phyloP scores from a whole-genome alignment of 92 coral and sea anemone genomes.

The Siderastrea radians region DNA sequence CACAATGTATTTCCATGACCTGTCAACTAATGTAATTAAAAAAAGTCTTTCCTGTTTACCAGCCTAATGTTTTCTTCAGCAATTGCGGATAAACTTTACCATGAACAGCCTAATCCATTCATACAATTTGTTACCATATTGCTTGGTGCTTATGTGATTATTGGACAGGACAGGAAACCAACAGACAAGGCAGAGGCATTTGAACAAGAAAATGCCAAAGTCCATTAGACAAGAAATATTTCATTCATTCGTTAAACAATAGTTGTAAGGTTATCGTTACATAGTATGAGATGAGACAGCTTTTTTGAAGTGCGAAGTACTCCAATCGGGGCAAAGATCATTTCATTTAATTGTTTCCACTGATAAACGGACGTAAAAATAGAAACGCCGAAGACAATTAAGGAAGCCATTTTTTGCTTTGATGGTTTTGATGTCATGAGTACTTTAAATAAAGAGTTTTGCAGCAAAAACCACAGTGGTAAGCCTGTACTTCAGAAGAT shows the following conservation, averaged over 20 bases:
- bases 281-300: constrained; percentile 17
- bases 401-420: not conserved
- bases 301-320: constrained; percentile 27
- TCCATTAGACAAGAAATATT: not conserved
- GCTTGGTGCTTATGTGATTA: not conserved
- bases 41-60: constrained; percentile 1
- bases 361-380: constrained; percentile 20
- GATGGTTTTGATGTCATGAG: constrained; percentile 15
- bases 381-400: constrained; percentile 11
- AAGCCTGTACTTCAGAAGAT: not conserved
- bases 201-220: not conserved
- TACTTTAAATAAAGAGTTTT: constrained; percentile 1
- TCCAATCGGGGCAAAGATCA: constrained; percentile 22
- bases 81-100: constrained; percentile 1
- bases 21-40: not conserved
- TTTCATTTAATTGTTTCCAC: constrained; percentile 31
- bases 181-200: not conserved
- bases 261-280: constrained; percentile 13
- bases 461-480: not conserved
- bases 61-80: not conserved
- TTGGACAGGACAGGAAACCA: not conserved
- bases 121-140: not conserved
- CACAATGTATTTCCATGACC: too few species aligned
- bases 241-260: not conserved
- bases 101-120: not conserved